A percentile compares a stretch with the other conserved stretches of the same genome.
Conservation (phyloP, 2,113 vertebrate genomes). For the Pelvicachromis taeniatus region DNA sequence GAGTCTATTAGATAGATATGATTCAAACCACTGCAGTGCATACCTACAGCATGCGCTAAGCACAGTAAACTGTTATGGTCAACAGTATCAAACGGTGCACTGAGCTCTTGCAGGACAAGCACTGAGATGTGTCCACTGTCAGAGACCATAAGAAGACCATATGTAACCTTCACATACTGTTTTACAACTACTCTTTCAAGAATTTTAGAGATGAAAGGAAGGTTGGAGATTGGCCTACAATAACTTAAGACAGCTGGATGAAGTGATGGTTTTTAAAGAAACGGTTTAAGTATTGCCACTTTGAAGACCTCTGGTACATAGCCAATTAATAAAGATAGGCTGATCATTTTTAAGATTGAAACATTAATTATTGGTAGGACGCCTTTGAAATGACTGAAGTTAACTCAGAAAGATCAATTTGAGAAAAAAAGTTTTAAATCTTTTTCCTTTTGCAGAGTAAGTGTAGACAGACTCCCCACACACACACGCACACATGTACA, state of each 20-base stretch:
- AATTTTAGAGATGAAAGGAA: neutral
- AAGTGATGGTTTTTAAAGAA: neutral
- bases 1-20: neutral
- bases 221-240: neutral
- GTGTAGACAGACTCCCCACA: neutral
- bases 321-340: neutral
- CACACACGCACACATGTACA: neutral
- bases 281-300: neutral
- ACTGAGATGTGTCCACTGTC: neutral
- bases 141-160: neutral
- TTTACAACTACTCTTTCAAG: neutral
- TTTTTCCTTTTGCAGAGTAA: neutral
- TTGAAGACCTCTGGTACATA: neutral
- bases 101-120: neutral
- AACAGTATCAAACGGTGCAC: neutral
- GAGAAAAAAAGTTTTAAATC: neutral
- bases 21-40: neutral
- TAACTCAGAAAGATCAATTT: neutral
- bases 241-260: neutral
- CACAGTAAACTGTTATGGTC: neutral
- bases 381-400: neutral
- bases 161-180: neutral
- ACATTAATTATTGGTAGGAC: neutral
- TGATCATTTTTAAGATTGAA: neutral
- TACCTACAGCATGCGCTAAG: neutral